Percentiles rank a stretch among this genome's conserved stretches.
These are phyloP conservation scores for Thelaira solivaga DNA, from an alignment of 2,888 invertebrate genomes.

Conservation along the genomic window DNA sequence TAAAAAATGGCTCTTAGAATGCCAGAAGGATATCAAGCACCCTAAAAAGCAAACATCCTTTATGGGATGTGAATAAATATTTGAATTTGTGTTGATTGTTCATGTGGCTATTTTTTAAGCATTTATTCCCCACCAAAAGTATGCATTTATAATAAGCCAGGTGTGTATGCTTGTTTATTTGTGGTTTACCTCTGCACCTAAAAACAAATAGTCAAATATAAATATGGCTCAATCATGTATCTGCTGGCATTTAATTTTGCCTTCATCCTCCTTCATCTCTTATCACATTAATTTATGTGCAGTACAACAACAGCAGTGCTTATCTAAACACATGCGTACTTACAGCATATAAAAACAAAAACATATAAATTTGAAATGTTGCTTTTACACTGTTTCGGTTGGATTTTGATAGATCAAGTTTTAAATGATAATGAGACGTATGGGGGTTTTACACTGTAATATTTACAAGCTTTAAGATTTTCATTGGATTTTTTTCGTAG, in stretches of 20 bases:
- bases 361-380: no score
- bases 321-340: background rate
- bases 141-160: slow-evolving; percentile 10
- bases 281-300: background rate
- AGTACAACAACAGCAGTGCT: background rate
- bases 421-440: no score
- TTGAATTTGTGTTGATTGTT: background rate
- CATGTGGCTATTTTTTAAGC: background rate
- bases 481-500: no score
- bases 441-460: no score
- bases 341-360: no score
- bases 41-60: slow-evolving; percentile 11
- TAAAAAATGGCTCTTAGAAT: no score
- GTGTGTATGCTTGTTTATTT: background rate
- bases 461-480: no score
- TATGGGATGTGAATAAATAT: slow-evolving; percentile 20
- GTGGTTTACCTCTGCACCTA: slow-evolving; percentile 50
- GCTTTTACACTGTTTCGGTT: no score
- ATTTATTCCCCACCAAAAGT: background rate
- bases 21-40: background rate
- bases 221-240: slow-evolving; percentile 31
- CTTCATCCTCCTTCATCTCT: background rate
- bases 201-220: slow-evolving; percentile 27
- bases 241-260: slow-evolving; percentile 15
- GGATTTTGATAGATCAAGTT: no score